Percentiles rank a stretch among this genome's conserved stretches.
Conservation (phyloP, 2,888 invertebrate genomes). For the Blera fallax region DNA sequence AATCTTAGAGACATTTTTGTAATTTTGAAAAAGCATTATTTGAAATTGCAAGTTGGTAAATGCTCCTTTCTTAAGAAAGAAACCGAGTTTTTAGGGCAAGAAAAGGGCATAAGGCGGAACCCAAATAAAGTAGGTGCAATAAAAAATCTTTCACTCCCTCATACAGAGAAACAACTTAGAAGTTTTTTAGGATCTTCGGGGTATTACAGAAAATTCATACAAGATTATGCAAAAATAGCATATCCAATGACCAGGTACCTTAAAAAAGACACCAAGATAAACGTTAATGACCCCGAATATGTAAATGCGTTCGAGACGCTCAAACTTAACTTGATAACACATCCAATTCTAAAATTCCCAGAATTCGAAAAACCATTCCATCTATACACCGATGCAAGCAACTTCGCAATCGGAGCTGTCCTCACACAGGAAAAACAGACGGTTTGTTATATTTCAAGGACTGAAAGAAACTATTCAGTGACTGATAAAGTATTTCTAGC, state of each 20-base stretch:
- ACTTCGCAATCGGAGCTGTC: no score
- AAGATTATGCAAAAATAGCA: constrained; percentile 31
- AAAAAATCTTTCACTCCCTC: background rate
- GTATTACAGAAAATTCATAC: constrained; percentile 43
- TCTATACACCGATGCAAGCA: no score
- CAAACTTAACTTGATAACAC: constrained; percentile 32
- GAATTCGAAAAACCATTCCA: constrained; percentile 73
- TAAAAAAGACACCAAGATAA: constrained; percentile 17
- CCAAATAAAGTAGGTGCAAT: constrained; percentile 73
- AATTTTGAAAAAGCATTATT: constrained; percentile 10
- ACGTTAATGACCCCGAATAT: constrained; percentile 31
- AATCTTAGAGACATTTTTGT: constrained; percentile 30
- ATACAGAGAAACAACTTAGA: constrained; percentile 22
- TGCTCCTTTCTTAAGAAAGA: constrained; percentile 27
- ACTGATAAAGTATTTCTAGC: background rate
- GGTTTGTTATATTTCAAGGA: constrained; percentile 21
- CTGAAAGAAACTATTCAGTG: background rate
- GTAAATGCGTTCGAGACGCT: constrained; percentile 28
- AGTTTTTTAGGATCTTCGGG: constrained; percentile 60
- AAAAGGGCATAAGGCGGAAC: constrained; percentile 75
- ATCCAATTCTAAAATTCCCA: constrained; percentile 73
- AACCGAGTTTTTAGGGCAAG: constrained; percentile 73
- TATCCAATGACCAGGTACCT: background rate
- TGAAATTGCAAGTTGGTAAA: constrained; percentile 62
- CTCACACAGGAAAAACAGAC: constrained; percentile 31